These are phyloP conservation scores for Montipora sp. DNA, from an alignment of 64 coral and sea anemone genomes.

Conservation along the genomic window DNA sequence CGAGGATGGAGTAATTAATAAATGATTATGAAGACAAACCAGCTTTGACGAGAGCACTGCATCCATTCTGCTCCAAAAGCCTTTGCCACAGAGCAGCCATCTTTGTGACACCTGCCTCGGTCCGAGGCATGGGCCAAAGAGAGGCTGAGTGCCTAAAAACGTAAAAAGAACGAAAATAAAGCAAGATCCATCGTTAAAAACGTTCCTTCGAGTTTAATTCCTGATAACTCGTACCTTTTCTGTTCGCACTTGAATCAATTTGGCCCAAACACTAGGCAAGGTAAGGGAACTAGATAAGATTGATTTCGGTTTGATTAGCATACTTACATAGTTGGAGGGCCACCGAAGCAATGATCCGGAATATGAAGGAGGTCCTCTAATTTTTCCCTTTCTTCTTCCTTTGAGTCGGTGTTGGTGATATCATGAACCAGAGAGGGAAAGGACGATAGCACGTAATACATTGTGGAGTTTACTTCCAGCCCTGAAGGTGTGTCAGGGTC, in stretches of 20 bases:
- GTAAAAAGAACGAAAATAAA: neutral
- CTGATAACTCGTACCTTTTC: no score
- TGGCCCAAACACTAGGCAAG: neutral
- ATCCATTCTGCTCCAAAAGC: constrained; percentile 84
- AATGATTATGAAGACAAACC: constrained; percentile 21
- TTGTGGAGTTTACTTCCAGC: constrained; percentile 89
- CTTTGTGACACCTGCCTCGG: constrained; percentile 70
- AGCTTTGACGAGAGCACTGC: constrained; percentile 79
- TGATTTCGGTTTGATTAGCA: neutral
- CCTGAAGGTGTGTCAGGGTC: constrained; percentile 94
- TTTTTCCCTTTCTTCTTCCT: constrained; percentile 64
- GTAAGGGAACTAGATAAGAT: neutral
- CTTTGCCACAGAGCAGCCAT: constrained; percentile 78
- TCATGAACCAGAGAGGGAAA: constrained; percentile 64
- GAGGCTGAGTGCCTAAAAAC: constrained; percentile 92
- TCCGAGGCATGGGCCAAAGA: constrained; percentile 87
- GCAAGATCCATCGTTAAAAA: neutral
- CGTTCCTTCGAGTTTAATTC: neutral
- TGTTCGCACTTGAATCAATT: no score
- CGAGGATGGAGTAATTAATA: no score
- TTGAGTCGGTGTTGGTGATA: constrained; percentile 18
- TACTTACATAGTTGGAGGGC: constrained; percentile 94
- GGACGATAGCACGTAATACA: constrained; percentile 91
- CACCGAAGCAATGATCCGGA: constrained; percentile 94
- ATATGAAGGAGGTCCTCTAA: constrained; percentile 75